Evolutionary conservation across 1,140 invertebrate species (phyloP).

Genomic region (Rhyacophila brunnea): DNA sequence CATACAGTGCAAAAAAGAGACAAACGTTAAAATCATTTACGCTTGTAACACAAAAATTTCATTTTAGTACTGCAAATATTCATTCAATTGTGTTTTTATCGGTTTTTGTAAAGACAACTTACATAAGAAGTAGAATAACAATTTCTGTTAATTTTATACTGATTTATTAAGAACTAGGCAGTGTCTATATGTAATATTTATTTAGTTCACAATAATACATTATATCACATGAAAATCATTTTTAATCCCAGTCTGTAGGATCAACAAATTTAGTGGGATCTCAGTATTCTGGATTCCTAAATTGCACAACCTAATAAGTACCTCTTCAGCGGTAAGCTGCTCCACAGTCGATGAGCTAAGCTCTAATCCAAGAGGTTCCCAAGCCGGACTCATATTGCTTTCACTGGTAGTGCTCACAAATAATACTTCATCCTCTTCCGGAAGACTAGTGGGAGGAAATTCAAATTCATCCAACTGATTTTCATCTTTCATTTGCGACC

Average conservation of each 20-base stretch:
- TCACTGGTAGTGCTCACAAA: conserved; percentile 13
- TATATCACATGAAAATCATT: neutral
- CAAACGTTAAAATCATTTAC: too few species aligned
- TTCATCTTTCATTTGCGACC: neutral
- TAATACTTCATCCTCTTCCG: conserved; percentile 21
- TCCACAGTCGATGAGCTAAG: conserved; percentile 9
- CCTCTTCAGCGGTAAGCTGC: conserved; percentile 16
- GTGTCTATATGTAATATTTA: neutral
- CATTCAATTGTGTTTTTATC: too few species aligned
- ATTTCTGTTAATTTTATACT: neutral
- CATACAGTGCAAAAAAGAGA: too few species aligned
- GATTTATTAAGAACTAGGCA: neutral
- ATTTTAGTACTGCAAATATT: too few species aligned
- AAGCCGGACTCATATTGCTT: neutral
- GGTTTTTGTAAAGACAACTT: too few species aligned
- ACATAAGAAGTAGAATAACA: neutral
- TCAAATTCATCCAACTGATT: conserved; percentile 11
- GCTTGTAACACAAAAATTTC: too few species aligned
- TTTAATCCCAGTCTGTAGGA: neutral
- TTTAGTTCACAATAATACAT: neutral
- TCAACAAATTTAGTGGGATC: neutral
- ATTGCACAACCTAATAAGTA: neutral
- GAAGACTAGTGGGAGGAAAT: conserved; percentile 4
- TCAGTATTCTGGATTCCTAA: neutral
- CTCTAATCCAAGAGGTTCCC: conserved; percentile 24